Base-by-base conservation (phyloP, 2,113 vertebrate genomes). In the Pomatostomus ruficeps region DNA sequence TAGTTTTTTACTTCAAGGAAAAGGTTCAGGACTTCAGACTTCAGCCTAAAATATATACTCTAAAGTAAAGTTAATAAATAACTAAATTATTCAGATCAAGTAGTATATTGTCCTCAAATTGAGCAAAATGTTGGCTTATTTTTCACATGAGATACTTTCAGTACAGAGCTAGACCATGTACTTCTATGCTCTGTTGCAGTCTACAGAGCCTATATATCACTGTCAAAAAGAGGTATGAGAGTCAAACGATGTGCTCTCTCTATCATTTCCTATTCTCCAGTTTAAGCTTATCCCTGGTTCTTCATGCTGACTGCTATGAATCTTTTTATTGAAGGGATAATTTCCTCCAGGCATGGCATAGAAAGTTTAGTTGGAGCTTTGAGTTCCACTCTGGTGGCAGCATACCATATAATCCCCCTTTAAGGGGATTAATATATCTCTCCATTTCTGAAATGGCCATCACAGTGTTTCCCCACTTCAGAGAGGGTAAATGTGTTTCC, bases 331-430 rank as follows among this genome's bases (percentile, higher is more conserved):
- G 52, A 94, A 85, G 36, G 25, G n/a, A 36, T 61, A 25, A 88
- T 88, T 95, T 95, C 42, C 66, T 88, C 29, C 45, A 89, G 85
- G 29, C 49, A 58, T 7, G 5, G 18, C n/a, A 65, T 11, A 76
- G 67, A 45, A 82, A 42, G 49, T 52, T 89, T 48, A 55, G 31
- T 89, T 11, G 6, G 40, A 82, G 57, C 28, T 89, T 79, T 91
- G 52, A 82, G 49, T 66, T 91, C 61, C 9, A 40, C 40, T 58
- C 26, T 29, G 16, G 23, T 73, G 62, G 45, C 36, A 42, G 36
- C 25, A 73, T 70, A 74, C 57, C 92, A 93, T 88, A 95, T 88
- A 95, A 68, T 52, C 19, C 25, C 19, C 25, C 42, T 94, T 88
- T 66, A 54, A 8, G 8, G 14, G 23, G 54, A 54, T 75, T 52